Percentiles rank a stretch among this genome's conserved stretches.
phyloP scores from a whole-genome alignment of 2,888 invertebrate species.

The Ichneumoninae sp. region DNA sequence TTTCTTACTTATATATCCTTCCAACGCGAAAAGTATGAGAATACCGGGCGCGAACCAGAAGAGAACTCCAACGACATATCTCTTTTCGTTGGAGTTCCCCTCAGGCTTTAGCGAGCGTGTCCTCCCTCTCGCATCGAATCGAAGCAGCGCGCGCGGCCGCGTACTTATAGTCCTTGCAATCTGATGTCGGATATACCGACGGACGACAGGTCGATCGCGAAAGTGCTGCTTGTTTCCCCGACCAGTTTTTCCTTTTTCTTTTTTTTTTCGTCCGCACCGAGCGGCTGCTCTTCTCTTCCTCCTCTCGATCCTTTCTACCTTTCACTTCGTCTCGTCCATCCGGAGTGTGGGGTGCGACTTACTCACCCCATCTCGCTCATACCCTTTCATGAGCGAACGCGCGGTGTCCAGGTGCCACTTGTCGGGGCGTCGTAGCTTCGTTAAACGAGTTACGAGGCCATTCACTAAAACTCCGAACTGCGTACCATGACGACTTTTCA shows the following conservation, averaged over 20 bases:
- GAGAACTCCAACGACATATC: constrained; percentile 32
- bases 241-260: background rate
- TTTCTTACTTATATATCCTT: constrained; percentile 32
- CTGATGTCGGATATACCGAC: constrained; percentile 25
- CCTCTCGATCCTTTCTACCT: constrained; percentile 21
- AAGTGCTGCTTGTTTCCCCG: constrained; percentile 19
- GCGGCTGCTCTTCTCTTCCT: constrained; percentile 7
- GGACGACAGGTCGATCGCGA: constrained; percentile 31
- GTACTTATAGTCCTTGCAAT: constrained; percentile 3
- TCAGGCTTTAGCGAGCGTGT: background rate
- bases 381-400: background rate
- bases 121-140: constrained; percentile 12
- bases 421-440: constrained; percentile 59
- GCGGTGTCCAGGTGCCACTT: constrained; percentile 59
- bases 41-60: constrained; percentile 35
- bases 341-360: background rate
- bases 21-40: background rate
- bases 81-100: constrained; percentile 19
- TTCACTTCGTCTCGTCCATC: constrained; percentile 24
- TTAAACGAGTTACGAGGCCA: constrained; percentile 50
- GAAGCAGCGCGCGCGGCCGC: background rate
- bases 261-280: background rate
- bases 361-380: background rate
- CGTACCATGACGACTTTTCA: constrained; percentile 24
- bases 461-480: constrained; percentile 40